Percentiles rank a stretch among this genome's conserved stretches.
phyloP scores from a whole-genome alignment of 2,113 vertebrate genomes.

The Marmota flaviventris region DNA sequence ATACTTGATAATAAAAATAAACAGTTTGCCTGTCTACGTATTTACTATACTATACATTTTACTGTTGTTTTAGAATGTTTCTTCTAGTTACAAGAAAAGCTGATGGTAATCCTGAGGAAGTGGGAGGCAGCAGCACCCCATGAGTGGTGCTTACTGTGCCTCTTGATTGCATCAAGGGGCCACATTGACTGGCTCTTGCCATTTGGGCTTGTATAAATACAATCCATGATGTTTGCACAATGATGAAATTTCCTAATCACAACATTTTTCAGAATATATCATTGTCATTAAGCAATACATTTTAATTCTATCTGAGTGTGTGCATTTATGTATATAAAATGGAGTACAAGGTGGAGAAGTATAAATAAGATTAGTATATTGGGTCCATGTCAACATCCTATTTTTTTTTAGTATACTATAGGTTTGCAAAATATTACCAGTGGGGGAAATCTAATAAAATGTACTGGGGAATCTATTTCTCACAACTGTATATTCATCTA shows the following conservation, averaged over 20 bases:
- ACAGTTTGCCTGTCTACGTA: background rate
- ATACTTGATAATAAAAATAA: background rate
- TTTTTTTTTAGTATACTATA: background rate
- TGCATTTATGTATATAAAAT: background rate
- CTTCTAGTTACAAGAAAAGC: background rate
- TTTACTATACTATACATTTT: background rate
- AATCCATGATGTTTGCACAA: background rate
- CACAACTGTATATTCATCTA: background rate
- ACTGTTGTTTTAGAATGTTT: background rate
- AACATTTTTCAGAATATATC: background rate
- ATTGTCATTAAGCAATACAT: background rate
- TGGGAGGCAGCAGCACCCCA: background rate
- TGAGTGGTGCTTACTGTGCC: no score
- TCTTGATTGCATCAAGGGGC: background rate
- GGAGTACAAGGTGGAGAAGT: background rate
- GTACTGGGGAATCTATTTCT: background rate
- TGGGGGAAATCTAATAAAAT: background rate
- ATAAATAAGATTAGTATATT: background rate
- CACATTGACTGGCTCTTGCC: no score
- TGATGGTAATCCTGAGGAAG: background rate
- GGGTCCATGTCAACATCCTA: background rate
- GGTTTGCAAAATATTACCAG: background rate
- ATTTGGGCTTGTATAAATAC: no score
- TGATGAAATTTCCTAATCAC: background rate
- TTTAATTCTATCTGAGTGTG: background rate